phyloP scores from a whole-genome alignment of 2,888 invertebrate species.

The Acanthococcus lagerstroemiae region DNA sequence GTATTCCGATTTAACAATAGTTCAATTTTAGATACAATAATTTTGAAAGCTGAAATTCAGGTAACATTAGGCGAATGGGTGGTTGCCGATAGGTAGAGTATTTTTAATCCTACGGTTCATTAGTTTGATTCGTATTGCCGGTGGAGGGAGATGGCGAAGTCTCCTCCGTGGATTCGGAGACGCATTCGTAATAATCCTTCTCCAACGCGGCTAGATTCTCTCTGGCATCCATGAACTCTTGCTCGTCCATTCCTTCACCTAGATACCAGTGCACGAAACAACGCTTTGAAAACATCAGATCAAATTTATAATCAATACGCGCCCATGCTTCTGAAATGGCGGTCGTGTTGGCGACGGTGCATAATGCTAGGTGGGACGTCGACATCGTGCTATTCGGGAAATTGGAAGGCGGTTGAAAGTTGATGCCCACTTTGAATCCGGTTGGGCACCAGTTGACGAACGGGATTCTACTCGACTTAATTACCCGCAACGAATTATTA shows the following conservation, averaged over 20 bases:
- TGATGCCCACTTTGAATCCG: constrained; percentile 24
- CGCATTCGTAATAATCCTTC: constrained; percentile 22
- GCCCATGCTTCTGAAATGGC: constrained; percentile 31
- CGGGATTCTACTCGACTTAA: constrained; percentile 46
- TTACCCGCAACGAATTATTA: constrained; percentile 69
- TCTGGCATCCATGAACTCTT: constrained; percentile 23
- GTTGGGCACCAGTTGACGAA: constrained; percentile 27
- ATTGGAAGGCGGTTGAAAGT: constrained; percentile 19
- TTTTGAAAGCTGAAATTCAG: too few relatives aligned
- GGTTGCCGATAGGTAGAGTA: too few relatives aligned
- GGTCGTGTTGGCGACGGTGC: constrained; percentile 26
- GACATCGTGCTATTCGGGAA: constrained; percentile 23
- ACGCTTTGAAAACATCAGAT: constrained; percentile 27
- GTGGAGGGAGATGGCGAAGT: too few relatives aligned
- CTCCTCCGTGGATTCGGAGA: constrained; percentile 1
- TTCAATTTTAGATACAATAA: too few relatives aligned
- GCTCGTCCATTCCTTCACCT: constrained; percentile 27
- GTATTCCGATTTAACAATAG: too few relatives aligned
- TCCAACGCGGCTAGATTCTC: constrained; percentile 24
- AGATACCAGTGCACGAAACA: constrained; percentile 28
- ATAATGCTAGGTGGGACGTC: constrained; percentile 18
- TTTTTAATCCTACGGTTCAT: too few relatives aligned
- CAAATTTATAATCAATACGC: constrained; percentile 22
- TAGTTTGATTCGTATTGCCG: too few relatives aligned
- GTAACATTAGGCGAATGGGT: too few relatives aligned